A percentile compares a stretch with the other conserved stretches of the same genome.
Conservation (phyloP, 2,113 vertebrate genomes). For the Phyllostomus discolor region DNA sequence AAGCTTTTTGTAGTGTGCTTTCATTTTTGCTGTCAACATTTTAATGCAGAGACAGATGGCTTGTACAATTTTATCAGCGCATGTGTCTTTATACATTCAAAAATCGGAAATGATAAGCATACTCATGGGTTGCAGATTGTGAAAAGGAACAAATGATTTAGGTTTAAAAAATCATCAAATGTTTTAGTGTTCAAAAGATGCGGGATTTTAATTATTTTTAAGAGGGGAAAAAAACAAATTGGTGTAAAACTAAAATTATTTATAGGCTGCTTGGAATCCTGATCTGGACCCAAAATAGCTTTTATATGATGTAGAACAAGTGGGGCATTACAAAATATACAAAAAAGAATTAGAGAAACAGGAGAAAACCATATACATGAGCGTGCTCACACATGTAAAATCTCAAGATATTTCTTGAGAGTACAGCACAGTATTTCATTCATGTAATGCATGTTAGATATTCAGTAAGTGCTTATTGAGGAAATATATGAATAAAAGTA, state of each 20-base stretch:
- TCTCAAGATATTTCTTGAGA: not conserved
- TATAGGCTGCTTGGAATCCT: not conserved
- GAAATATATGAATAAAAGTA: not conserved
- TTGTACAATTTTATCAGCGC: slow-evolving; percentile 70
- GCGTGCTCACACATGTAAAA: not conserved
- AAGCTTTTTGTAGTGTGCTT: slow-evolving; percentile 62
- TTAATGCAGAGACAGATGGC: slow-evolving; percentile 76
- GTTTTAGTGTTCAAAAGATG: slow-evolving; percentile 62
- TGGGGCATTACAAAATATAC: not conserved
- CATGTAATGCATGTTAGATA: not conserved
- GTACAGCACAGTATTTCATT: not conserved
- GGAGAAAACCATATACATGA: not conserved
- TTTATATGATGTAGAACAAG: not conserved
- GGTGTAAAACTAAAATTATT: slow-evolving; percentile 65
- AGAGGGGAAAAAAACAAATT: slow-evolving; percentile 63
- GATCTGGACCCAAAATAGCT: not conserved
- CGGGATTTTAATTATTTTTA: slow-evolving; percentile 57
- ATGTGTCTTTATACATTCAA: slow-evolving; percentile 74
- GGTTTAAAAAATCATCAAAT: slow-evolving; percentile 48
- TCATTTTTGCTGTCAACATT: slow-evolving; percentile 76
- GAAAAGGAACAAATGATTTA: slow-evolving; percentile 66
- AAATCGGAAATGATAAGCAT: slow-evolving; percentile 71
- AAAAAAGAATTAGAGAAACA: not conserved
- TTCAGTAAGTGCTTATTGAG: not conserved
- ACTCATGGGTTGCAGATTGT: slow-evolving; percentile 51